Conservation (phyloP, 2,888 invertebrate genomes). For the Heliconius ismenius region DNA sequence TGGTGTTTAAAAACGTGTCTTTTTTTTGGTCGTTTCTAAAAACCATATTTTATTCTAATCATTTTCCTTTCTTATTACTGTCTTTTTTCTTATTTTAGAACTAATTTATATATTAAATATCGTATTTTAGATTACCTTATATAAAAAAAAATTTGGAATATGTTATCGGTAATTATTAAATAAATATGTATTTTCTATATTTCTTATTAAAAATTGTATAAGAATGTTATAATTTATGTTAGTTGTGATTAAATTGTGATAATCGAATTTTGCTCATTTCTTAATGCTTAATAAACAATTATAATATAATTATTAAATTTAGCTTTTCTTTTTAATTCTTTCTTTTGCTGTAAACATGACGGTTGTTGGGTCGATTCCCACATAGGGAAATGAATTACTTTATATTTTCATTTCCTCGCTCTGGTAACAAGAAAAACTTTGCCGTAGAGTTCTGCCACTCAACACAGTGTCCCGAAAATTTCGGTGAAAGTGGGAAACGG, state of each 20-base stretch:
- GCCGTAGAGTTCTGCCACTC: too few species aligned
- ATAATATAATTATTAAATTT: background rate
- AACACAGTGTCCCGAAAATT: background rate
- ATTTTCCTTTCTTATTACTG: background rate
- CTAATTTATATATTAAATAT: background rate
- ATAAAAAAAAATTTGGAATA: too few species aligned
- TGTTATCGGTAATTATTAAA: background rate
- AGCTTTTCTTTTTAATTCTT: too few species aligned
- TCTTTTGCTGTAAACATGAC: too few species aligned
- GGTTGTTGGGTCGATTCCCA: too few species aligned
- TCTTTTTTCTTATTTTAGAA: background rate
- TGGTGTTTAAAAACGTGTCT: too few species aligned
- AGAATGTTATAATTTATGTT: background rate
- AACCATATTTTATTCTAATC: background rate
- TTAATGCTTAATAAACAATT: conserved; percentile 15
- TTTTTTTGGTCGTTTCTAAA: too few species aligned
- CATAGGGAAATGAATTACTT: too few species aligned
- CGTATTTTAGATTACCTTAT: background rate
- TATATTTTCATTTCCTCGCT: too few species aligned
- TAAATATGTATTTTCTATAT: background rate
- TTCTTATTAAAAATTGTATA: background rate
- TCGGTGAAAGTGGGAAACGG: background rate
- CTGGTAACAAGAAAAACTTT: too few species aligned
- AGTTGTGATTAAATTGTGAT: conserved; percentile 14
- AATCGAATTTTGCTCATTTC: conserved; percentile 17